Conservation (phyloP, 2,888 invertebrate species). For the Apodemia mormo region DNA sequence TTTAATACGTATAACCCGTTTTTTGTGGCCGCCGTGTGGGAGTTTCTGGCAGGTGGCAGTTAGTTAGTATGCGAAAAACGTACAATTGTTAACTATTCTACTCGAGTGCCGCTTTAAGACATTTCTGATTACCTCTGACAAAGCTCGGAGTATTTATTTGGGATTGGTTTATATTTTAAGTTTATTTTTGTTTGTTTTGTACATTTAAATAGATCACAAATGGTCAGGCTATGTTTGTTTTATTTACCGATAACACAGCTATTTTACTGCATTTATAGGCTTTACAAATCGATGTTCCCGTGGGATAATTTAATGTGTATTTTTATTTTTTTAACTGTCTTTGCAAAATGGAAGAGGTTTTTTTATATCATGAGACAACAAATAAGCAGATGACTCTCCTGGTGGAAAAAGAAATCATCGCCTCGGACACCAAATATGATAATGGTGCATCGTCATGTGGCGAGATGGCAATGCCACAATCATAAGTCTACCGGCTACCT, state of each 20-base stretch:
- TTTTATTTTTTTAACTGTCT: conserved; percentile 22
- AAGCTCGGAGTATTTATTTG: conserved; percentile 24
- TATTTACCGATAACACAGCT: neutral
- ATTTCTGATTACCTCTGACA: conserved; percentile 24
- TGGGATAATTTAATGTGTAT: neutral
- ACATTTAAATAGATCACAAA: neutral
- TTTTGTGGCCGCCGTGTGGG: conserved; percentile 68
- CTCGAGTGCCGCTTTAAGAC: neutral
- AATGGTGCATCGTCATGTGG: too few relatives aligned
- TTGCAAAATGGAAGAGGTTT: too few relatives aligned
- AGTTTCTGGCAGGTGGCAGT: conserved; percentile 64
- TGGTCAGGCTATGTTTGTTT: neutral
- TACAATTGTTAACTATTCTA: conserved; percentile 25
- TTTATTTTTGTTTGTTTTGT: conserved; percentile 6
- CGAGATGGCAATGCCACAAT: too few relatives aligned
- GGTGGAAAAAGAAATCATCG: too few relatives aligned
- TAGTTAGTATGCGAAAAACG: conserved; percentile 41
- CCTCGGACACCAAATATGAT: too few relatives aligned
- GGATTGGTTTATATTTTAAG: conserved; percentile 11
- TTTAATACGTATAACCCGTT: conserved; percentile 56
- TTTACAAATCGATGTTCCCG: neutral
- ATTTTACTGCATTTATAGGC: neutral
- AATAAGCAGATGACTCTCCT: too few relatives aligned
- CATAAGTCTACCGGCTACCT: too few relatives aligned
- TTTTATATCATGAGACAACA: too few relatives aligned